Conservation (phyloP, 2,888 invertebrate genomes). For the Eristalis arbustorum region DNA sequence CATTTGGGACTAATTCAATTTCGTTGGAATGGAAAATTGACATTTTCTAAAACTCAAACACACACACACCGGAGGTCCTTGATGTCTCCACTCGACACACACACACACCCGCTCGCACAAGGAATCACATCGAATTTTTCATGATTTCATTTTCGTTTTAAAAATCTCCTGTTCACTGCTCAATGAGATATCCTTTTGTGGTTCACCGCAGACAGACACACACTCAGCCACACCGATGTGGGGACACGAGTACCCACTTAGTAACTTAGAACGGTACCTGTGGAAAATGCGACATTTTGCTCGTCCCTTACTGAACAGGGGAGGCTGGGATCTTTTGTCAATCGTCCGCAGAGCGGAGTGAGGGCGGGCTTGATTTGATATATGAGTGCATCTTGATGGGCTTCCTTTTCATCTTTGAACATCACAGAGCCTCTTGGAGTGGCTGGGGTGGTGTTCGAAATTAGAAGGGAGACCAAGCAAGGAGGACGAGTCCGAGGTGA, state of each 20-base stretch:
- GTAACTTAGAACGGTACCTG: background rate
- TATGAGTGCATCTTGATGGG: background rate
- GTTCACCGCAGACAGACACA: background rate
- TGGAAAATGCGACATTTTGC: background rate
- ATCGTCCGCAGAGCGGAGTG: background rate
- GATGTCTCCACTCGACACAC: background rate
- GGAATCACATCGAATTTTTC: background rate
- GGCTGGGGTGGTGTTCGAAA: too few species aligned
- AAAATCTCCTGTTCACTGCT: background rate
- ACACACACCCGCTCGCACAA: background rate
- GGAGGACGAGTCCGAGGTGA: background rate
- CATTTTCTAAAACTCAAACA: constrained; percentile 4
- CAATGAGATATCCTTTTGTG: constrained; percentile 29
- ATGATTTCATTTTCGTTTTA: constrained; percentile 42
- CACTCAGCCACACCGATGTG: background rate
- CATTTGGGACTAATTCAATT: constrained; percentile 62
- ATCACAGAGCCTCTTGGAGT: too few species aligned
- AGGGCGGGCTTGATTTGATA: background rate
- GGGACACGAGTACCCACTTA: background rate
- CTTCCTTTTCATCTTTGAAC: background rate
- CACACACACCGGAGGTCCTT: background rate
- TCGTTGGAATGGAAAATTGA: constrained; percentile 45
- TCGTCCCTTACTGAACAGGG: background rate
- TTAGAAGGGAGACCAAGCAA: background rate
- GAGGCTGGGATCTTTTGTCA: background rate